Base-by-base conservation (phyloP, 1,140 invertebrate genomes). In the Aphelinus certus region DNA sequence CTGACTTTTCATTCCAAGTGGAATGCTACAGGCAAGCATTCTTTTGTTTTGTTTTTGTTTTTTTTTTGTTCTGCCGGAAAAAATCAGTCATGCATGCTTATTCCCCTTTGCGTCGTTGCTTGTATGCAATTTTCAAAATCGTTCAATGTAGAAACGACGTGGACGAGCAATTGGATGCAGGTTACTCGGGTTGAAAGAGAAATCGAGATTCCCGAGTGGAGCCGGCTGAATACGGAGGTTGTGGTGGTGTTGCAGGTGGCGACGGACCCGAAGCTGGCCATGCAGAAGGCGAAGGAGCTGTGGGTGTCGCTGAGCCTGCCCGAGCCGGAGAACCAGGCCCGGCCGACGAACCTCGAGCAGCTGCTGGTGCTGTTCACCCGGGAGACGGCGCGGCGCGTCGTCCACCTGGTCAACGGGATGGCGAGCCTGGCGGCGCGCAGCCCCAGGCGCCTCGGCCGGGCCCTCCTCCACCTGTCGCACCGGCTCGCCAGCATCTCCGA, bases 241-340 rank as follows among this genome's bases (percentile, higher is more conserved):
- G 26, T 26, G 26, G 26, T 26, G 26, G 26, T 26, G 26, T 66
- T 67, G 6, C 79, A 95, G 94, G 85, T 95, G 73, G 92, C 91
- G 3, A 94, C 90, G 58, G 93, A 95, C 85, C 94, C 94, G 1
- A 93, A 91, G 77, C 83, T 92, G 53, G 94, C 94, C n/a, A 88
- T 91, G 80, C 86, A 92, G 80, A 94, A 94, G 81, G 92, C 92
- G 2, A 92, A 91, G 76, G 91, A 92, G 76, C 81, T 95, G 5
- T 95, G 93, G 92, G 81, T 82, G 1, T 88, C 90, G 7, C 84
- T 95, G 49, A 94, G 93, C 79, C 85, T 91, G 73, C 91, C 94
- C 42, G 94, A 95, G 80, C 94, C 94, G 0, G 94, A 94, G 84
- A 95, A 95, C 85, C 94, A 95, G 85, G 92, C 93, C 1, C 89